These are phyloP conservation scores for Yponomeuta evonymella DNA, from an alignment of 2,888 invertebrate species.

Conservation along the genomic window DNA sequence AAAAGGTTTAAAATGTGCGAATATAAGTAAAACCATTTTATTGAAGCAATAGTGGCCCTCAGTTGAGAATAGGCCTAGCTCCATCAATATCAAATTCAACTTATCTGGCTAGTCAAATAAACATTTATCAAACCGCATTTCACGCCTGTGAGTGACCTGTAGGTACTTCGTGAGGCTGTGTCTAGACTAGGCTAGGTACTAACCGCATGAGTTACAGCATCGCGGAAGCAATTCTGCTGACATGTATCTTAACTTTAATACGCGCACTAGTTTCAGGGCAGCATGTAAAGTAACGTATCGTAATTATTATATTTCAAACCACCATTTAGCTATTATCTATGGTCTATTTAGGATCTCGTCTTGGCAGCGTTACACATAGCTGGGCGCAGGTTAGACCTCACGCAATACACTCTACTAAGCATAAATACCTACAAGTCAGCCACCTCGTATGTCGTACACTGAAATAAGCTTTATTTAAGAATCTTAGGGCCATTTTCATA, in stretches of 20 bases:
- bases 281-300: slow-evolving; percentile 3
- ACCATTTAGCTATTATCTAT: neutral
- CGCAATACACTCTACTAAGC: neutral
- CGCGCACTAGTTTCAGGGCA: slow-evolving; percentile 12
- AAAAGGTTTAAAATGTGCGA: neutral
- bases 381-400: neutral
- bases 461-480: too few species aligned
- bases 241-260: slow-evolving; percentile 9
- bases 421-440: too few species aligned
- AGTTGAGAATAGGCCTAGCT: neutral
- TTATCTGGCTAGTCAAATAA: neutral
- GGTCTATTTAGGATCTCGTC: slow-evolving; percentile 1
- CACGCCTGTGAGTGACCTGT: neutral
- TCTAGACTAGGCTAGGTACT: slow-evolving; percentile 3
- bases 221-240: slow-evolving; percentile 12
- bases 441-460: too few species aligned
- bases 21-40: neutral
- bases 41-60: neutral
- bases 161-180: neutral
- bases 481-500: too few species aligned
- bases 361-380: neutral
- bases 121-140: neutral
- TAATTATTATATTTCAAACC: slow-evolving; percentile 9
- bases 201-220: slow-evolving; percentile 17
- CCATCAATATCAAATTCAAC: neutral